Conservation (phyloP, 2,797 vertebrate genomes). For the Picus viridis region DNA sequence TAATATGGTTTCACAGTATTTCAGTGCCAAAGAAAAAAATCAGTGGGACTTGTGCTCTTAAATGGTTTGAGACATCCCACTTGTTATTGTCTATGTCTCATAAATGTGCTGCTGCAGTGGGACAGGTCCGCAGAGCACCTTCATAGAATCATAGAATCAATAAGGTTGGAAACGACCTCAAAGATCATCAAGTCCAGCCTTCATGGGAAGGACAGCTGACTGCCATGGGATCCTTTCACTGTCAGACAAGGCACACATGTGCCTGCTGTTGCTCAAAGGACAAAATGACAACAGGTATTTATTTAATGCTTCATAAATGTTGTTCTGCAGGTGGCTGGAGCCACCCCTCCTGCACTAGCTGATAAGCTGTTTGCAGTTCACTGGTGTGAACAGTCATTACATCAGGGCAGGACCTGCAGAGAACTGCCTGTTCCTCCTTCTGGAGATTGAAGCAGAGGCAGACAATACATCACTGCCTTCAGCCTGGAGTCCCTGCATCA, state of each 20-base stretch:
- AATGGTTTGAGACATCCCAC: background rate
- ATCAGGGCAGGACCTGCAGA: background rate
- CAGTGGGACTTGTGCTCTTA: background rate
- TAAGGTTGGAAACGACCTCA: too few species aligned
- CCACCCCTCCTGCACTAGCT: accelerated
- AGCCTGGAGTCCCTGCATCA: background rate
- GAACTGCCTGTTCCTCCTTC: accelerated
- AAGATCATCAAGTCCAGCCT: too few species aligned
- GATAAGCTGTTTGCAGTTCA: too few species aligned
- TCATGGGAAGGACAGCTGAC: accelerated
- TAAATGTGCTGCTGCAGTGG: accelerated
- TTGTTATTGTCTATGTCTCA: accelerated
- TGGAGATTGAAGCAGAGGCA: background rate
- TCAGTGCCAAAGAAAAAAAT: background rate
- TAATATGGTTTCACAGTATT: background rate
- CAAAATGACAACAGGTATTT: background rate
- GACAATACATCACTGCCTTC: background rate
- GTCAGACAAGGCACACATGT: accelerated
- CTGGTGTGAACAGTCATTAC: accelerated
- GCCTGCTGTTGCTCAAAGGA: background rate
- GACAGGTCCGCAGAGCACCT: accelerated
- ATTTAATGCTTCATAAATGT: background rate
- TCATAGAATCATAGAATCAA: too few species aligned
- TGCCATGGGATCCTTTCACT: accelerated
- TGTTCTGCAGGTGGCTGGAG: background rate